Conservation (phyloP, 2,888 invertebrate species). For the Alitta virens region DNA sequence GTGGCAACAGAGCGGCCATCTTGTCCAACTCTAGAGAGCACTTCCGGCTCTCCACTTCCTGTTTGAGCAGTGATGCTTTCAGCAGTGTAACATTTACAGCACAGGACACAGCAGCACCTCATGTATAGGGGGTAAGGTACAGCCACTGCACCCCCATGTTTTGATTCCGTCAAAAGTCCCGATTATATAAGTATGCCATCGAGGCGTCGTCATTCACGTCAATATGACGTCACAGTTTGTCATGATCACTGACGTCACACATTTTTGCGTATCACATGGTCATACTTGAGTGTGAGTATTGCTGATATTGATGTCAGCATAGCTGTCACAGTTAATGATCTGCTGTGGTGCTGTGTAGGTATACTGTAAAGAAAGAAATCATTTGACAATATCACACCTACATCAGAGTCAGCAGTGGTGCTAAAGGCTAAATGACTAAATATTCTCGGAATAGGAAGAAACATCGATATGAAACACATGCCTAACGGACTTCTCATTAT, state of each 20-base stretch:
- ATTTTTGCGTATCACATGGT: neutral
- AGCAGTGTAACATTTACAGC: neutral
- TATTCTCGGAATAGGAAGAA: no score
- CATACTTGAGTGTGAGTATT: slow-evolving; percentile 22
- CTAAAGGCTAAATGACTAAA: no score
- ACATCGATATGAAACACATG: no score
- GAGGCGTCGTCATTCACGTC: neutral
- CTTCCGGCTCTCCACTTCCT: neutral
- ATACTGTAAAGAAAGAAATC: slow-evolving; percentile 15
- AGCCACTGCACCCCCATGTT: no score
- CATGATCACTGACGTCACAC: neutral
- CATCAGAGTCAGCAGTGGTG: no score
- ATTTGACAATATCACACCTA: neutral
- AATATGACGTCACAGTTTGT: neutral
- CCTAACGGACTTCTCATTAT: no score
- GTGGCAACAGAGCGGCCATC: no score
- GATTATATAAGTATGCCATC: no score
- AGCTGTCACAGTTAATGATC: slow-evolving; percentile 15
- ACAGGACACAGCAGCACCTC: neutral
- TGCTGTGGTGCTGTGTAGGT: slow-evolving; percentile 19
- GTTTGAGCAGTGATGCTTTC: neutral
- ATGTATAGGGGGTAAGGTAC: no score
- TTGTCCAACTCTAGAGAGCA: no score
- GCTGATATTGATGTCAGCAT: slow-evolving; percentile 5
- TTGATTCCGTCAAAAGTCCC: no score